Evolutionary conservation across 2,797 vertebrate species (phyloP).

Genomic region (Phrynocephalus vlangalii): DNA sequence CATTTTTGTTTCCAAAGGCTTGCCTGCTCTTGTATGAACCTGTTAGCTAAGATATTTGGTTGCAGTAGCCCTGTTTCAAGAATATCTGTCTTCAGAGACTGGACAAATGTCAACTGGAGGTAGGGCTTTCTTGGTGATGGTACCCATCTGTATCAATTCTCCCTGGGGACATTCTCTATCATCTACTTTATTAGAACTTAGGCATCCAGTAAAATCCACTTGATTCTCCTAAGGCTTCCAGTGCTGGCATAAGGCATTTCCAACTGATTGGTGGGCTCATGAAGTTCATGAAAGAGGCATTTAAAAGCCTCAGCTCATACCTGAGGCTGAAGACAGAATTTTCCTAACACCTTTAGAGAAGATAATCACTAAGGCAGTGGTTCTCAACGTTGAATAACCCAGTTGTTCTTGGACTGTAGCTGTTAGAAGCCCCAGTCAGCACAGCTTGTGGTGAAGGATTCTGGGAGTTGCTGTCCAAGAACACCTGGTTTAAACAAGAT

Average conservation of each 20-base stretch:
- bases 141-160: not conserved
- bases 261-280: too few relatives aligned
- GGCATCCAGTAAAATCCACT: not conserved
- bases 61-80: not conserved
- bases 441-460: too few relatives aligned
- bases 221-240: not conserved
- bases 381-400: too few relatives aligned
- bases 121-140: not conserved
- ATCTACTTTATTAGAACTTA: not conserved
- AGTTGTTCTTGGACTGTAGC: too few relatives aligned
- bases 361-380: too few relatives aligned
- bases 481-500: too few relatives aligned
- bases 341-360: not conserved
- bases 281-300: too few relatives aligned
- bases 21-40: not conserved
- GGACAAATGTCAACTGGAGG: not conserved
- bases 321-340: not conserved
- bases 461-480: too few relatives aligned
- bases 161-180: not conserved
- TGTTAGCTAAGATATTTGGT: not conserved
- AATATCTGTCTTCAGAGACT: not conserved
- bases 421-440: too few relatives aligned
- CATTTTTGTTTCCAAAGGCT: not conserved
- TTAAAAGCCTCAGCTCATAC: not conserved
- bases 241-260: too few relatives aligned